Percentiles rank a stretch among this genome's conserved stretches.
Evolutionary conservation across 92 coral and sea anemone genomes (phyloP).

Genomic region (Epizoanthus scotinus): DNA sequence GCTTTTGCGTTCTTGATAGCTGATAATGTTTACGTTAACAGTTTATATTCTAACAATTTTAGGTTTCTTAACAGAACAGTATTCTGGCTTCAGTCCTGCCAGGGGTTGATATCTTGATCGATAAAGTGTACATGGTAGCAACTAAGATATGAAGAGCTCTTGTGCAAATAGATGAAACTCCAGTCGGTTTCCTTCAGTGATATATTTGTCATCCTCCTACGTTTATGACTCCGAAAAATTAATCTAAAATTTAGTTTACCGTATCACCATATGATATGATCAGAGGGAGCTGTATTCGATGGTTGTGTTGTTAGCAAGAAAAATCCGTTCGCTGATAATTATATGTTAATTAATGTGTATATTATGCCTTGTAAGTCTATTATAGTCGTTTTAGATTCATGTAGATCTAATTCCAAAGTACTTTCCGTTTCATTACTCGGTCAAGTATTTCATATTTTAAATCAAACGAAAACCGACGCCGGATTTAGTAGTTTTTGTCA

Average conservation of each 20-base stretch:
- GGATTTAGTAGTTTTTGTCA: too few relatives aligned
- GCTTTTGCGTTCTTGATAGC: neutral
- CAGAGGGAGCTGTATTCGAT: neutral
- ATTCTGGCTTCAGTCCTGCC: neutral
- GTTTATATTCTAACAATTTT: neutral
- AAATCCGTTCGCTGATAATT: neutral
- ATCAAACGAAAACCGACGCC: neutral
- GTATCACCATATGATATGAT: neutral
- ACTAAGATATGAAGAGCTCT: slow-evolving; percentile 15
- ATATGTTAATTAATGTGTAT: slow-evolving; percentile 5
- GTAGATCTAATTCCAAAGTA: neutral
- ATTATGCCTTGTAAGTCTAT: slow-evolving; percentile 11
- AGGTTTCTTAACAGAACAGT: neutral
- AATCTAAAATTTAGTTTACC: neutral
- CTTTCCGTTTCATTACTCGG: neutral
- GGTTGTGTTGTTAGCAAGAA: slow-evolving; percentile 1
- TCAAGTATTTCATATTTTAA: neutral
- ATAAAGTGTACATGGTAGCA: neutral
- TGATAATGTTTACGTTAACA: neutral
- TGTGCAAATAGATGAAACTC: neutral
- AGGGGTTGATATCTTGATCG: neutral
- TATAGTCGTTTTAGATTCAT: slow-evolving; percentile 15
- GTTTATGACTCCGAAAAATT: neutral
- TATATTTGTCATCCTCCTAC: neutral
- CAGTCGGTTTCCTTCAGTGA: neutral